phyloP scores from a whole-genome alignment of 2,797 vertebrate genomes.

The Corythornis leucogaster region DNA sequence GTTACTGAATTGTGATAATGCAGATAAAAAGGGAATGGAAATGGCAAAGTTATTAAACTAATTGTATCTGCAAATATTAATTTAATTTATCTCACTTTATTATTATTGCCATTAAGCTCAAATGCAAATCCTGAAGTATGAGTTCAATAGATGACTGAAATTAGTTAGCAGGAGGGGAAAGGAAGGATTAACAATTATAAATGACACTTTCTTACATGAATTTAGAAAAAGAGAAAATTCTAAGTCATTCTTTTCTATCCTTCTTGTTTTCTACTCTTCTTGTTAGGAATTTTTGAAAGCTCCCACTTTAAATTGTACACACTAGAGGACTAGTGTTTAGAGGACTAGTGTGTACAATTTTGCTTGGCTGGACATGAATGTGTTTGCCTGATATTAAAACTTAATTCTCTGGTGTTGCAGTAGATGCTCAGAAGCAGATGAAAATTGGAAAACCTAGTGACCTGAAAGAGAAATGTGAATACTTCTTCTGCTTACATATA shows the following conservation, averaged over 20 bases:
- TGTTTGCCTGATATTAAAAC: not conserved
- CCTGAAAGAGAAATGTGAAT: not conserved
- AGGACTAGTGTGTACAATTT: not conserved
- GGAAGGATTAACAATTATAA: slow-evolving; percentile 31
- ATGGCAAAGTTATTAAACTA: slow-evolving; percentile 62
- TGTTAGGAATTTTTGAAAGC: not conserved
- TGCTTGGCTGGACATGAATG: not conserved
- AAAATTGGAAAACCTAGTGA: slow-evolving; percentile 6
- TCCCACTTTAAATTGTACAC: not conserved
- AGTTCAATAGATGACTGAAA: slow-evolving; percentile 44
- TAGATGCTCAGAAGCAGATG: not conserved
- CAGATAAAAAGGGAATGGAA: slow-evolving; percentile 38
- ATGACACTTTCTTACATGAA: not conserved
- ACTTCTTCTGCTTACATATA: not conserved
- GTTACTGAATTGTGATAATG: slow-evolving; percentile 30
- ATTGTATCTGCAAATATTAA: slow-evolving; percentile 51
- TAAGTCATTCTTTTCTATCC: slow-evolving; percentile 2
- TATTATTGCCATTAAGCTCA: slow-evolving; percentile 47
- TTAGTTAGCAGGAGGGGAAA: slow-evolving; percentile 13
- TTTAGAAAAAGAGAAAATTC: slow-evolving; percentile 22
- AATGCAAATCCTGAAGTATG: slow-evolving; percentile 58
- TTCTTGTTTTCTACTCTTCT: slow-evolving; percentile 20
- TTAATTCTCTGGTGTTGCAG: slow-evolving; percentile 10
- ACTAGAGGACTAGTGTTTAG: not conserved
- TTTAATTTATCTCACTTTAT: slow-evolving; percentile 63